These are phyloP conservation scores for Corythaixoides concolor DNA, from an alignment of 2,113 vertebrate genomes.

Conservation along the genomic window DNA sequence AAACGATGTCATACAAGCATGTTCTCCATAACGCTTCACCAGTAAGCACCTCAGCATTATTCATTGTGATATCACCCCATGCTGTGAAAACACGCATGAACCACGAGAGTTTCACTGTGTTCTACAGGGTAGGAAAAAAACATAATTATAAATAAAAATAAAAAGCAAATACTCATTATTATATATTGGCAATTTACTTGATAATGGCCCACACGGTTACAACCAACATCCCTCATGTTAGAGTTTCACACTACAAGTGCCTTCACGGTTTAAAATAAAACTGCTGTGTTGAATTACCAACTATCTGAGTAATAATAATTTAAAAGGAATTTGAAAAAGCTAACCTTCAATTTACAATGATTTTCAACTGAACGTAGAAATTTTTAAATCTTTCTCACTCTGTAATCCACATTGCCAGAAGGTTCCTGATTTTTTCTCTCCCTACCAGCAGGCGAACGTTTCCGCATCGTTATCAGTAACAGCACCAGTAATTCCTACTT, in stretches of 20 bases:
- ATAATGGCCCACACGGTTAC: not conserved
- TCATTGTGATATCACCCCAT: constrained; percentile 53
- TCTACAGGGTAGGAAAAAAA: not conserved
- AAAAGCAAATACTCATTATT: constrained; percentile 14
- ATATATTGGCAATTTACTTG: constrained; percentile 15
- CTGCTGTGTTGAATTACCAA: not conserved
- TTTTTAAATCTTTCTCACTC: not conserved
- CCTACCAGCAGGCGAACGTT: not conserved
- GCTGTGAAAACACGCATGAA: constrained; percentile 51
- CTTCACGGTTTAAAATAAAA: not conserved
- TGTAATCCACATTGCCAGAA: not conserved
- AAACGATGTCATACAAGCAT: constrained; percentile 45
- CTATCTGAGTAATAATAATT: not conserved
- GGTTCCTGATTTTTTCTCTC: not conserved
- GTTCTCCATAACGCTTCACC: constrained; percentile 49
- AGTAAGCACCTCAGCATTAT: constrained; percentile 47
- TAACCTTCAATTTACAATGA: not conserved
- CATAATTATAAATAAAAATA: not conserved
- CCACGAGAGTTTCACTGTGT: not conserved
- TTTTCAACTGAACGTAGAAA: not conserved
- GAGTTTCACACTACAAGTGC: not conserved
- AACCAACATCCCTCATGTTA: not conserved
- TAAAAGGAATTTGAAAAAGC: not conserved
- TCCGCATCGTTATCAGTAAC: not conserved
- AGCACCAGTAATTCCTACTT: not conserved